Conservation (phyloP, 2,113 vertebrate species). For the Melanerpes aurifrons region DNA sequence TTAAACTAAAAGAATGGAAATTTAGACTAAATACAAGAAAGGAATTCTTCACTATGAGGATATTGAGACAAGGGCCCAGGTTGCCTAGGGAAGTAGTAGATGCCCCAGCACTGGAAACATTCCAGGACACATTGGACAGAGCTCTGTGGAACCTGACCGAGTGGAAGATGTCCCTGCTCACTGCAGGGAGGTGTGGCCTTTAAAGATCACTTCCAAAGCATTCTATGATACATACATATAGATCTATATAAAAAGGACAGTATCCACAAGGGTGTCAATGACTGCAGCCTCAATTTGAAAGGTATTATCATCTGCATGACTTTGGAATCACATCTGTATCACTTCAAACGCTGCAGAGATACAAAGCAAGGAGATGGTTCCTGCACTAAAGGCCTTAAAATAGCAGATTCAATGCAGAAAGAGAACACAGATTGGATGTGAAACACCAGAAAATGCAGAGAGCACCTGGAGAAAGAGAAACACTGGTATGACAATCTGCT, state of each 20-base stretch:
- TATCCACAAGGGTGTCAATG: background rate
- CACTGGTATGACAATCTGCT: background rate
- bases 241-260: background rate
- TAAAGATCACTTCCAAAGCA: too few species aligned
- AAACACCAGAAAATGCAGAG: background rate
- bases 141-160: too few species aligned
- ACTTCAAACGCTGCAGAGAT: background rate
- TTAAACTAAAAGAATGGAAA: too few species aligned
- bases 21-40: too few species aligned
- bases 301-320: background rate
- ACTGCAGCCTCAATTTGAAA: background rate
- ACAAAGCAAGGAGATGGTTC: background rate
- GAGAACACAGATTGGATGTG: background rate
- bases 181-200: too few species aligned
- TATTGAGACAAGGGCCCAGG: too few species aligned
- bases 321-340: background rate
- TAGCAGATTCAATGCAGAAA: background rate
- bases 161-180: too few species aligned
- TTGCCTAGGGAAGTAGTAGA: too few species aligned
- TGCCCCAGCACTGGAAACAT: too few species aligned
- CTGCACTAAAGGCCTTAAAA: background rate
- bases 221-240: too few species aligned
- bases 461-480: background rate
- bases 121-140: too few species aligned
- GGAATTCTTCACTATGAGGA: too few species aligned